Evolutionary conservation across 2,888 invertebrate genomes (phyloP), one percentile per base, ranked within the genome.

Genomic region (Nipponacmea schrenckii): DNA sequence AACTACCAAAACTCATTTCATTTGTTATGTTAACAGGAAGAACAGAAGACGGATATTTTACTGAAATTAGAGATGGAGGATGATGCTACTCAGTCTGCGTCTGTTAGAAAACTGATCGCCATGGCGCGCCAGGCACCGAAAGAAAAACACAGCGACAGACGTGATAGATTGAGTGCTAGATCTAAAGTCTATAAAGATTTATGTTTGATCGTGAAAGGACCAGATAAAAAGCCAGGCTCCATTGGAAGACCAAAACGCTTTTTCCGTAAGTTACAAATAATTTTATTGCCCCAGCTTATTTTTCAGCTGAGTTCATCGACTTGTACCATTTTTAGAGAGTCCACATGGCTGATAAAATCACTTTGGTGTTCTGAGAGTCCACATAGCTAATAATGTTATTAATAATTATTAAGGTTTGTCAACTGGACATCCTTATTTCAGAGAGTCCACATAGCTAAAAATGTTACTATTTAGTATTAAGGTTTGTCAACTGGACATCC

Each of bases 171-270:
- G 7, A 56, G 24, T 10, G 24, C 20, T 3, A 56, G 56, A 24
- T 10, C 10, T 14, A 8, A 24, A 24, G 24, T 24, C 14, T 24
- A 24, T 24, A 20, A 24, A 2, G 56, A 56, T 20, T 14, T 56
- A 56, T 24, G 56, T 0, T 24, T 10, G 24, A 56, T 24, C 20
- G 24, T 56, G 8, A 12, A 12, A 24, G 56, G 56, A 20, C 24
- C 56, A 48, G 12, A 62, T 46, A 62, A 69, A 48, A 48, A 69
- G n/a, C 71, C 66, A 15, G 17, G 24, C 48, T 69, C 67, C 39
- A 67, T 64, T 14, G 74, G 74, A 2, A 63, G 74, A n/a, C 71
- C 74, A n/a, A 67, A 69, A 15, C 66, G 63, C 44, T 74, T 67
- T 46, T 74, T 72, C 65, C 67, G 74, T 74, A 63, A 72, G 74